Evolutionary conservation across 2,113 vertebrate species (phyloP), one percentile per base, ranked within the genome.

Genomic region (Equus przewalskii): DNA sequence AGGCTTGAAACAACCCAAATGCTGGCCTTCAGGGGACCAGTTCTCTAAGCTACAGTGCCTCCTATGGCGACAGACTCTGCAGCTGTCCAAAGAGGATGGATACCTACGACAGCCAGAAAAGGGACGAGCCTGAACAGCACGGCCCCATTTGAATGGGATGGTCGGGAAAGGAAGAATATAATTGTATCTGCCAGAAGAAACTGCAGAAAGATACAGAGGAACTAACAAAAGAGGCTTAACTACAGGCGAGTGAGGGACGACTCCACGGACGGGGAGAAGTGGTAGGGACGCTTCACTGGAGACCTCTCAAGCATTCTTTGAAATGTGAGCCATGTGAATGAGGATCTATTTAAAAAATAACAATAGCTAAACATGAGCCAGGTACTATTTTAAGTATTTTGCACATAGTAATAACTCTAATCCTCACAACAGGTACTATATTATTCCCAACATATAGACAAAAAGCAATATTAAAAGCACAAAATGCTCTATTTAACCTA

Each of bases 371-470:
- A 51, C 30, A 76, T 5, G 26, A 54, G 26, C 26, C 58, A 54
- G 26, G 41, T 54, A 21, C n/a, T 54, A 62, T 49, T 67, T 81
- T 22, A 73, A 96, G 60, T 82, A 91, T 76, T 67, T n/a, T 46
- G 30, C 73, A 49, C 14, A 15, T 0, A 51, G 36, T 70, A 91
- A 73, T 10, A 26, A 54, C 58, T 54, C 3, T 33, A 86, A 49
- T 67, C 64, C 56, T 80, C 49, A 56, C 19, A 30, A 82, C 9
- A 67, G 41, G 33, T 21, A 56, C 16, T 84, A 18, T 12, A 21
- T 62, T 54, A 78, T 36, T 33, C 16, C n/a, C 36, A 54, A 62
- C 13, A 73, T 7, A 18, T 1, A 88, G 24, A 60, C 36, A 13
- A 51, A n/a, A 56, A 86, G 26, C 46, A 65, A 62, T 67, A 54